Conservation (phyloP, 1,140 invertebrate genomes). For the Frieseomelitta varia region DNA sequence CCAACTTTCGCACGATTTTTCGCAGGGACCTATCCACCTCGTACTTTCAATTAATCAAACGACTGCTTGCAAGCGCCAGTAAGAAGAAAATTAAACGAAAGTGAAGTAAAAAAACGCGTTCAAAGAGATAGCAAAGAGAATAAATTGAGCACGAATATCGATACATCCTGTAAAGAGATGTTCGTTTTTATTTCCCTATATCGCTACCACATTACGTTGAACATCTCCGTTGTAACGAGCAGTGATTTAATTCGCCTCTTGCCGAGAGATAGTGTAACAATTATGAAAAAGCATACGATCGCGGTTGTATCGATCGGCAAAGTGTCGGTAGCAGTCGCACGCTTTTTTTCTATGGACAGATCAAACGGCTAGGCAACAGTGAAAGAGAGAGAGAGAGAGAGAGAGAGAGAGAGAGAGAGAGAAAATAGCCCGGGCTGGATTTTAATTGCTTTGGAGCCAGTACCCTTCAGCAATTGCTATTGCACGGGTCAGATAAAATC, state of each 20-base stretch:
- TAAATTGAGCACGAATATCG: neutral
- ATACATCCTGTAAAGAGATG: neutral
- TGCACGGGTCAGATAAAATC: constrained; percentile 30
- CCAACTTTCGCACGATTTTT: no score
- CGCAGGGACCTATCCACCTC: no score
- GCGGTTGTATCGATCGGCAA: constrained; percentile 52
- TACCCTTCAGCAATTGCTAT: constrained; percentile 23
- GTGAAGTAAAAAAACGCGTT: neutral
- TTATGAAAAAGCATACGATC: constrained; percentile 37
- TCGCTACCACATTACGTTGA: neutral
- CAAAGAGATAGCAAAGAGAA: neutral
- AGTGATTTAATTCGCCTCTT: constrained; percentile 17
- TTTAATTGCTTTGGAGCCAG: constrained; percentile 37
- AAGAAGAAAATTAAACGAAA: neutral
- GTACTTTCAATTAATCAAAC: neutral
- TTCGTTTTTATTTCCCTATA: neutral
- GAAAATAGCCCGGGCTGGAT: neutral
- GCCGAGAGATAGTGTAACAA: constrained; percentile 43
- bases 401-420: neutral
- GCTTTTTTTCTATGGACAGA: constrained; percentile 47
- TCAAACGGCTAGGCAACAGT: constrained; percentile 31
- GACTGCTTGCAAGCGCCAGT: neutral
- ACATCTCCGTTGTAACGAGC: neutral
- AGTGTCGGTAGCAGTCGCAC: constrained; percentile 42
- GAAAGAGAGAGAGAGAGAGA: neutral